Base-by-base conservation (phyloP, 2,797 vertebrate species). In the Thunnus albacares region DNA sequence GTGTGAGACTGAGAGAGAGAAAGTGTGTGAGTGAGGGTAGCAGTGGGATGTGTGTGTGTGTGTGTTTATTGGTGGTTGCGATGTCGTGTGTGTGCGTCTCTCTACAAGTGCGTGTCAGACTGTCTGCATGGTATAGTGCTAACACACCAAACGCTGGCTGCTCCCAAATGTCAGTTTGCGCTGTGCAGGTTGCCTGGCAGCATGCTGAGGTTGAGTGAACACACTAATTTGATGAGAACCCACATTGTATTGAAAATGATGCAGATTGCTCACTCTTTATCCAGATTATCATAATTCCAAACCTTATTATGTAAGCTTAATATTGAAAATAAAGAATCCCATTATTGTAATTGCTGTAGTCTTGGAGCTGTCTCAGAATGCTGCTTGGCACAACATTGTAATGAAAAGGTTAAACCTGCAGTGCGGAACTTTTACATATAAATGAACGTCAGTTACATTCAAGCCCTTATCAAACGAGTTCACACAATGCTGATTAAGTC, bases 161-260 rank as follows among this genome's bases (percentile, higher is more conserved):
- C 77, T 87, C 85, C 75, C 79, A 87, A 84, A 87, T 89, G 82
- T 89, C 83, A 83, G 57, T 80, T 63, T 87, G 58, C 63, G 75
- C 79, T 17, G 38, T 17, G 81, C 84, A 85, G 81, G 89, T 89
- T 89, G 84, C 87, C 88, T 87, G 70, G 81, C 84, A 87, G 90
- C 77, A 15, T 8, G 75, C 30, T 9, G 66, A 77, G 85, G 79
- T 72, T 87, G 77, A 89, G 69, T 14, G 41, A 84, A 30, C 77
- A 17, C 41, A 9, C 58, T 86, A 64, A 88, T 90, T 86, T 87
- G 77, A 80, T 69, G 81, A 82, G 67, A 53, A 87, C 38, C 75
- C 79, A 66, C 73, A 22, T n/a, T 64, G 65, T 55, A 13, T 63
- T 65, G 82, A 78, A 84, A 75, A 4, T 24, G 58, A 81, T 83